These are phyloP conservation scores for Aldabrachelys gigantea DNA, from an alignment of 2,113 vertebrate species.

Conservation along the genomic window DNA sequence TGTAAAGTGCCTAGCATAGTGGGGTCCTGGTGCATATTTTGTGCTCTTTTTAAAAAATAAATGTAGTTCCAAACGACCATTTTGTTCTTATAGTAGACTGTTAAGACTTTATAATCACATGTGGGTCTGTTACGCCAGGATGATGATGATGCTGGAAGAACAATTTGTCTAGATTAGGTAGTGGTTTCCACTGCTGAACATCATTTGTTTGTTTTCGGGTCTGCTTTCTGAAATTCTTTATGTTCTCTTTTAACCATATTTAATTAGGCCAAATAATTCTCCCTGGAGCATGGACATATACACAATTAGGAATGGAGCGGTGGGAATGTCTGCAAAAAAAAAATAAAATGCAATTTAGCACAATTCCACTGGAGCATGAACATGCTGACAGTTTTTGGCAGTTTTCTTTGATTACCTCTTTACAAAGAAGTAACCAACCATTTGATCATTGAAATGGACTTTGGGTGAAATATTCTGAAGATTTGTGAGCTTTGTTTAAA, in stretches of 20 bases:
- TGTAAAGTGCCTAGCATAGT: not conserved
- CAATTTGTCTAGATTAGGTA: not conserved
- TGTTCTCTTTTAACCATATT: not conserved
- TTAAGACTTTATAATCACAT: not conserved
- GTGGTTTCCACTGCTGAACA: not conserved
- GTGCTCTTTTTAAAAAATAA: not conserved
- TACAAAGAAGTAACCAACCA: slow-evolving; percentile 22
- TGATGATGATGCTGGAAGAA: not conserved
- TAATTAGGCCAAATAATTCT: not conserved
- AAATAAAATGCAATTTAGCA: not conserved
- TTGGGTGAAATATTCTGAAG: not conserved
- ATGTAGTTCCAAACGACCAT: not conserved
- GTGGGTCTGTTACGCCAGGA: not conserved
- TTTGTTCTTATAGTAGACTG: not conserved
- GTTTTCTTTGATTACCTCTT: slow-evolving; percentile 19
- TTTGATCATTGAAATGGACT: not conserved
- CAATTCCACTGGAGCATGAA: not conserved
- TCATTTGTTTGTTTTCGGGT: not conserved
- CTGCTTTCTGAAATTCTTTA: not conserved
- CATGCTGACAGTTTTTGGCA: not conserved
- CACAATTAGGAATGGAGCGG: not conserved
- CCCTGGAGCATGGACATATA: not conserved
- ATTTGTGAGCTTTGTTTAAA: slow-evolving; percentile 15
- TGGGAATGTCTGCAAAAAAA: not conserved
- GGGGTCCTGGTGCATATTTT: not conserved